phyloP scores from a whole-genome alignment of 2,888 invertebrate genomes.

The Rosalia funebris region DNA sequence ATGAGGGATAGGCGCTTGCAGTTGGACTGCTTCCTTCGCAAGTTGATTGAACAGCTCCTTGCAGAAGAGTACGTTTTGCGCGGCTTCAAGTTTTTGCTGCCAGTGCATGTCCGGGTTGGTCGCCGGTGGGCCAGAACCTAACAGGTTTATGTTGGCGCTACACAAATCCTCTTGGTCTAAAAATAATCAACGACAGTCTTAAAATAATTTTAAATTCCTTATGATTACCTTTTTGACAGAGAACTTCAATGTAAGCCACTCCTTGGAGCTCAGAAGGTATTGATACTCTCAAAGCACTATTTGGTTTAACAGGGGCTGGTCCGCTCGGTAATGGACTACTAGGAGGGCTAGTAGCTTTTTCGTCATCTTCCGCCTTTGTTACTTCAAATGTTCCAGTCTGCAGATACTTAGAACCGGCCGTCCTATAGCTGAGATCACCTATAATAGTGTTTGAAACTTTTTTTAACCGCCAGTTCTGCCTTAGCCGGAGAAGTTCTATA shows the following conservation, averaged over 20 bases:
- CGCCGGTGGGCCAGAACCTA: conserved; percentile 78
- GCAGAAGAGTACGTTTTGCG: conserved; percentile 96
- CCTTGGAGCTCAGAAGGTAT: conserved; percentile 96
- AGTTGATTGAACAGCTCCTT: conserved; percentile 95
- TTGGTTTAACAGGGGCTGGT: conserved; percentile 67
- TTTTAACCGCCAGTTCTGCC: conserved; percentile 96
- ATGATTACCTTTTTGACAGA: conserved; percentile 88
- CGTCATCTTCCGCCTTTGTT: conserved; percentile 88
- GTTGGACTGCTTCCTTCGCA: conserved; percentile 93
- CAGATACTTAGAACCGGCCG: conserved; percentile 93
- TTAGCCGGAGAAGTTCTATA: conserved; percentile 84
- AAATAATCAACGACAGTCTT: neutral
- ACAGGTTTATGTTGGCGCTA: conserved; percentile 82
- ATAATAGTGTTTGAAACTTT: conserved; percentile 95
- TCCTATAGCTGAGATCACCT: conserved; percentile 94
- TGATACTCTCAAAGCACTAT: conserved; percentile 86
- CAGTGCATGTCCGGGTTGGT: conserved; percentile 85
- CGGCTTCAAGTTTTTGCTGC: conserved; percentile 96
- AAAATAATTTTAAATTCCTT: no score
- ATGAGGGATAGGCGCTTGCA: conserved; percentile 93
- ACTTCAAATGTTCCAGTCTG: conserved; percentile 82
- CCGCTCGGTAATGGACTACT: conserved; percentile 61
- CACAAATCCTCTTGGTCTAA: conserved; percentile 90
- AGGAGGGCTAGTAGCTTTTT: conserved; percentile 65
- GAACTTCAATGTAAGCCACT: conserved; percentile 94